Evolutionary conservation across 2,113 vertebrate genomes (phyloP), one percentile per base, ranked within the genome.

Genomic region (Solenodon paradoxus): DNA sequence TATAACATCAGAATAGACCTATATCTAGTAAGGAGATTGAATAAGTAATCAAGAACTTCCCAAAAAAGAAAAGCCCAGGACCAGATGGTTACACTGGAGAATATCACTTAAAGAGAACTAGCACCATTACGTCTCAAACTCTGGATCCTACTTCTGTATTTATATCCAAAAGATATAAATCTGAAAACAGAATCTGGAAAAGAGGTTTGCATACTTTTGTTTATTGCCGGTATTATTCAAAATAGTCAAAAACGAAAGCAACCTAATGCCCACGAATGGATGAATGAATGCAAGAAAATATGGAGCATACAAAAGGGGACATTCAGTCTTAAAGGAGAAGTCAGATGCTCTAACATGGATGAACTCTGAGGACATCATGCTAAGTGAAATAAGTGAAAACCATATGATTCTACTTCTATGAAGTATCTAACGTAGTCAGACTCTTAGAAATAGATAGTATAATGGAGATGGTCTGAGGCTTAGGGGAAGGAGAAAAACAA

Each of bases 381-480:
- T 69, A 72, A 85, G 47, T 80, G 57, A 88, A 92, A 78, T 72
- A 71, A 69, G 5, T 30, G 91, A 95, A 93, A 51, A 51, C 49
- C 63, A 11, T 19, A 38, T 42, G 32, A 55, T 83, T 75, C 8
- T 55, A 83, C 15, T 79, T 90, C 53, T 9, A 35, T 47, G 38
- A 69, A n/a, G 4, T 45, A 63, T 30, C 53, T 22, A 84, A 66
- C 42, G 24, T 45, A 90, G 55, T 32, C 40, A 78, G 51, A 87
- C 45, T 45, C 9, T 61, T 61, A 93, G n/a, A 68, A 80, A 16
- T 5, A 55, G 47, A 86, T 59, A 88, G 7, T 64, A 77, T 22
- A 57, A 28, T 42, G 8, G 5, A 35, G 6, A 2, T 74, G 83
- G 15, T 26, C 30, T 83, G 69, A n/a, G 51, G 9, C 1, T 47